Percentiles rank a stretch among this genome's conserved stretches.
Conservation (phyloP, 2,113 vertebrate species). For the Pelvicachromis taeniatus region DNA sequence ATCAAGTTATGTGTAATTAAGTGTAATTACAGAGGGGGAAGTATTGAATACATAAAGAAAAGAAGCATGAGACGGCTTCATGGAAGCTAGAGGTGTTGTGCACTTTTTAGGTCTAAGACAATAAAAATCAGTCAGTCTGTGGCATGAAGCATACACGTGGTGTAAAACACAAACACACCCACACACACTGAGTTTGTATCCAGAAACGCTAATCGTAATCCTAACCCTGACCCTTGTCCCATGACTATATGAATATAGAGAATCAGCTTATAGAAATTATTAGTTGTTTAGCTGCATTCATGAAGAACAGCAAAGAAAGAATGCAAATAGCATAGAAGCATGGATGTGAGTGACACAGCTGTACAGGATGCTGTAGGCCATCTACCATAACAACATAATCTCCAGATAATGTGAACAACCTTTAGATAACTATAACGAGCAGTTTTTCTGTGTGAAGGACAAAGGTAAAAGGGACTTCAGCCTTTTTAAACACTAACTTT, state of each 20-base stretch:
- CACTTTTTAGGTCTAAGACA: background rate
- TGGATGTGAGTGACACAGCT: background rate
- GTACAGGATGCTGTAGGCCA: background rate
- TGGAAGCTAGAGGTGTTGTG: background rate
- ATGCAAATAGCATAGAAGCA: background rate
- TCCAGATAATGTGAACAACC: background rate
- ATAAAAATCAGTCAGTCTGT: background rate
- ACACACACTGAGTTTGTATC: background rate
- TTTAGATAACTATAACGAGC: background rate
- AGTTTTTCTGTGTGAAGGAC: background rate
- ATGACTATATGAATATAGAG: background rate
- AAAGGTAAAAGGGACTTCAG: background rate
- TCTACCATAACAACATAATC: background rate
- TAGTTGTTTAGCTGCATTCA: background rate
- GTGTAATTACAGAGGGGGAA: background rate
- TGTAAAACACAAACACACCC: background rate
- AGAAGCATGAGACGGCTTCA: background rate
- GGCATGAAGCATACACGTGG: background rate
- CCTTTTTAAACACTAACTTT: background rate
- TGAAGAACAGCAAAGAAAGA: background rate
- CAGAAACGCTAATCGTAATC: background rate
- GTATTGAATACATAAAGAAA: background rate
- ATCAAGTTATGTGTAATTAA: background rate
- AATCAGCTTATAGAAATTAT: background rate
- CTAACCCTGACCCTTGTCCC: background rate